Percentiles rank a stretch among this genome's conserved stretches.
phyloP scores from a whole-genome alignment of 2,797 vertebrate genomes.

The Hydrophis major region DNA sequence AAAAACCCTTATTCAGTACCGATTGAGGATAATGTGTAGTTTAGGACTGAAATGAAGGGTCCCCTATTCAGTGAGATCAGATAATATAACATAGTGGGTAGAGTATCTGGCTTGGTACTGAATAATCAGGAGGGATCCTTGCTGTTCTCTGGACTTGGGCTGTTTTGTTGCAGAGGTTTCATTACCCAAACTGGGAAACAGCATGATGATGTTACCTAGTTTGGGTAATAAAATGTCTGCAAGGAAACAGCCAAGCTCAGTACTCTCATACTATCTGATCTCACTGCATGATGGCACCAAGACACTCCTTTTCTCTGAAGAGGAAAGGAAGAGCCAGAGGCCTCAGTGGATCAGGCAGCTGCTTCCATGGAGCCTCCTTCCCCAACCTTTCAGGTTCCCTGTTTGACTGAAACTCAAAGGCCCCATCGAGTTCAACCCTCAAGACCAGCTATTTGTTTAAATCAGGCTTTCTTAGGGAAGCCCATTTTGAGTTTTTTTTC shows the following conservation, averaged over 20 bases:
- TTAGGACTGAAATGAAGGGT: background rate
- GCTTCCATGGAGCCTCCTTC: background rate
- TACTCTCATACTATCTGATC: too few relatives aligned
- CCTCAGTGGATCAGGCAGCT: background rate
- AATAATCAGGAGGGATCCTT: background rate
- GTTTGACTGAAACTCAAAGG: background rate
- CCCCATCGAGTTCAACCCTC: background rate
- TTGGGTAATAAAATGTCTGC: background rate
- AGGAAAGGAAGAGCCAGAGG: background rate
- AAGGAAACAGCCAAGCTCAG: background rate
- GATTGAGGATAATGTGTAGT: background rate
- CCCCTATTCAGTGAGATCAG: background rate
- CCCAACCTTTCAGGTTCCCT: background rate
- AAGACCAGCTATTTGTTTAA: background rate
- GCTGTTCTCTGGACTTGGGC: background rate
- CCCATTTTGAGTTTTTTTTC: background rate
- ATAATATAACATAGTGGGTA: background rate
- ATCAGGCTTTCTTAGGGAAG: background rate
- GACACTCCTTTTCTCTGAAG: background rate
- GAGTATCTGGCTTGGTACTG: background rate
- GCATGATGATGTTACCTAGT: background rate
- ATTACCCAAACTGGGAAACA: background rate
- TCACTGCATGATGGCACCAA: background rate
- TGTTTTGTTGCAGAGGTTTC: background rate
- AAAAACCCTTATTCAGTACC: background rate